Conservation (phyloP, 2,113 vertebrate species). For the Collichthys lucidus region DNA sequence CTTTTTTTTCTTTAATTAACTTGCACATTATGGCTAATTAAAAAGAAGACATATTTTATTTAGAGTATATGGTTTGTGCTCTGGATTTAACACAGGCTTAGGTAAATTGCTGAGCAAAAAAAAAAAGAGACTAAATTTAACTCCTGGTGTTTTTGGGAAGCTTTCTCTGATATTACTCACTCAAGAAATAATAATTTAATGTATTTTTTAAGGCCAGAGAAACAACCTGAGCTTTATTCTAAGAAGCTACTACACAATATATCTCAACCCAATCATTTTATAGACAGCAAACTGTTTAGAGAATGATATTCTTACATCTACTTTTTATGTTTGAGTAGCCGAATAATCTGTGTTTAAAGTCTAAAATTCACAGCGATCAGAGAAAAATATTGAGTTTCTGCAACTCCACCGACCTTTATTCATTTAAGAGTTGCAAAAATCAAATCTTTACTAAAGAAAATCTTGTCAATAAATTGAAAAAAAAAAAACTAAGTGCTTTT, state of each 20-base stretch:
- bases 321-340: neutral
- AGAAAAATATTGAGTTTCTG: neutral
- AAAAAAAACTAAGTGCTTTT: neutral
- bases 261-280: neutral
- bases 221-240: conserved; percentile 3
- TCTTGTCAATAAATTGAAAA: no score
- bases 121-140: conserved; percentile 13
- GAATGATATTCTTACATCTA: no score
- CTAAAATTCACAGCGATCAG: no score
- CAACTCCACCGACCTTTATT: neutral
- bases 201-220: neutral
- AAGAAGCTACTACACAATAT: neutral
- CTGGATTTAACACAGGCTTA: conserved; percentile 26
- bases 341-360: no score
- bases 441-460: no score
- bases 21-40: conserved; percentile 79
- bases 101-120: conserved; percentile 17
- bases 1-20: conserved; percentile 71
- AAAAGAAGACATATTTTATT: conserved; percentile 82
- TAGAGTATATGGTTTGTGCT: conserved; percentile 64
- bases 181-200: conserved; percentile 25
- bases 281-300: no score
- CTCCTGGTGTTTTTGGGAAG: conserved; percentile 18
- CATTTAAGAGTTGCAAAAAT: no score
- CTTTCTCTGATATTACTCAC: conserved; percentile 22